These are phyloP conservation scores for Poeciliopsis presidionis DNA, from an alignment of 2,797 vertebrate genomes.

Conservation along the genomic window DNA sequence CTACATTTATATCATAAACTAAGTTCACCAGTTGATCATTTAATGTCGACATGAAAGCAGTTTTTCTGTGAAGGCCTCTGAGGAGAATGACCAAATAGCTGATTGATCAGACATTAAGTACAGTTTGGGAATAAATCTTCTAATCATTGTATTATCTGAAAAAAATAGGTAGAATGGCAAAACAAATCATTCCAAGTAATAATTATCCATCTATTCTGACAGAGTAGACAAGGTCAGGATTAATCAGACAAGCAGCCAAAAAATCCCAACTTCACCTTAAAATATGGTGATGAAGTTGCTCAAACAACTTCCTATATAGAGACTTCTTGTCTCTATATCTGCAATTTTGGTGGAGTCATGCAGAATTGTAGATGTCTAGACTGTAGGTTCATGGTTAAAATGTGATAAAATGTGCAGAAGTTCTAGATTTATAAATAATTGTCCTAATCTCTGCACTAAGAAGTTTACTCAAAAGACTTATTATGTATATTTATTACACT, in stretches of 20 bases:
- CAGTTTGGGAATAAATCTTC: neutral
- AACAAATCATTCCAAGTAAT: neutral
- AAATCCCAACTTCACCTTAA: neutral
- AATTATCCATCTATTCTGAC: neutral
- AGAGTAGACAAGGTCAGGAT: neutral
- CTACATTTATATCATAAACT: neutral
- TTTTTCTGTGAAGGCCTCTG: neutral
- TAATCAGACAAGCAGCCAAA: neutral
- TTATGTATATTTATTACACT: neutral
- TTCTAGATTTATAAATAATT: neutral
- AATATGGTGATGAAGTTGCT: neutral
- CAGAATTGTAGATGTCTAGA: neutral
- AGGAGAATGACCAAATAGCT: neutral
- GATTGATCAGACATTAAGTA: neutral
- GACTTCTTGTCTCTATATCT: neutral
- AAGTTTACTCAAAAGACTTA: neutral
- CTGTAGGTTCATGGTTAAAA: neutral
- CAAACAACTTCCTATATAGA: neutral
- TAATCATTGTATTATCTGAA: neutral
- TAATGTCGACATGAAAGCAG: neutral
- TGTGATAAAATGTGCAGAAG: neutral
- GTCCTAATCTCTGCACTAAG: neutral
- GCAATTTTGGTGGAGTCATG: neutral
- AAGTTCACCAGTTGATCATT: neutral
- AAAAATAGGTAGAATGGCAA: neutral